A percentile compares a stretch with the other conserved stretches of the same genome.
phyloP scores from a whole-genome alignment of 2,888 invertebrate species.

The Noctua fimbriata region DNA sequence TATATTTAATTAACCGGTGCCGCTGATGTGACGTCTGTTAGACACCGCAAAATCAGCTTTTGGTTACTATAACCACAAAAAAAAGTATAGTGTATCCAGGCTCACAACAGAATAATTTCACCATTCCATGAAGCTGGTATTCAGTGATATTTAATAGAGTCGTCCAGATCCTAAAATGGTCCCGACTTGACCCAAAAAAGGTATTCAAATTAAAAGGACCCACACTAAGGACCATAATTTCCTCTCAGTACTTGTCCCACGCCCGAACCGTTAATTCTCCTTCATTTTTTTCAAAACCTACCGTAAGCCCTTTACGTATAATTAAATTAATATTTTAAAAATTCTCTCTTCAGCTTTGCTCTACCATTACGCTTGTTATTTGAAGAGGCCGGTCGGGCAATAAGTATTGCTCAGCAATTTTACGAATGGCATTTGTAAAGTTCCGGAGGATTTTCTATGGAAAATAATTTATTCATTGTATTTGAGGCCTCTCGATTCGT shows the following conservation, averaged over 20 bases:
- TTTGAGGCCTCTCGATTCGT: conserved; percentile 65
- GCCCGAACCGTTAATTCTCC: conserved; percentile 68
- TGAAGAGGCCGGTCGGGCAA: conserved; percentile 48
- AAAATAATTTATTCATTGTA: conserved; percentile 70
- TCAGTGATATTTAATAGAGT: conserved; percentile 1
- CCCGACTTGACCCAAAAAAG: conserved; percentile 33
- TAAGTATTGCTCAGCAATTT: conserved; percentile 62
- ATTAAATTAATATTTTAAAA: conserved; percentile 70
- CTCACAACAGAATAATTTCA: neutral
- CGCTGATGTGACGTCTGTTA: neutral
- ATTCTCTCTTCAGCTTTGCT: conserved; percentile 43
- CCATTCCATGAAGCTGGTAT: neutral
- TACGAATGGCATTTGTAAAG: conserved; percentile 59
- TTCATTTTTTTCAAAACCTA: conserved; percentile 70
- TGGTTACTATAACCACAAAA: neutral
- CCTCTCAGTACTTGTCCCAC: conserved; percentile 59
- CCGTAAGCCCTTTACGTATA: conserved; percentile 71
- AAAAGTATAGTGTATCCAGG: neutral
- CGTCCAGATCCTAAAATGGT: neutral
- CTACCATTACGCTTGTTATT: conserved; percentile 57
- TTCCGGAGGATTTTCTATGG: conserved; percentile 57
- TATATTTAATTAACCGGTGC: neutral
- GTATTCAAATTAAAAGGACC: conserved; percentile 18
- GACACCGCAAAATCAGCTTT: neutral
- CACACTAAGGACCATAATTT: conserved; percentile 31